These are phyloP conservation scores for Oscheius sp. DNA, from an alignment of 2,888 invertebrate genomes.

Conservation along the genomic window DNA sequence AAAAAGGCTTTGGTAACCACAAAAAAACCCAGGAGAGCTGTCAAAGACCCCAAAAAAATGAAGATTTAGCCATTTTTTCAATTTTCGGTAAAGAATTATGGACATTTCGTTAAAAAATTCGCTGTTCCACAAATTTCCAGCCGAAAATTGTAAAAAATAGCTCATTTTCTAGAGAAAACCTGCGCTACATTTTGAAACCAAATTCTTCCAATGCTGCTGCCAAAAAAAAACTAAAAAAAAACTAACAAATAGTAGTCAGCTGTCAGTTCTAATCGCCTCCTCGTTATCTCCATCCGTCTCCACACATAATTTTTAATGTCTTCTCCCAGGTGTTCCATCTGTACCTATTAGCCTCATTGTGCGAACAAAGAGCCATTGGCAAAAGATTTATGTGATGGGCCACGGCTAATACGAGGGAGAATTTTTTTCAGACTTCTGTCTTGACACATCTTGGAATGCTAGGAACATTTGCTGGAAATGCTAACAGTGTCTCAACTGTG, in stretches of 20 bases:
- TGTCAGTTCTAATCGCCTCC: no score
- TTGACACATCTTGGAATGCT: conserved; percentile 70
- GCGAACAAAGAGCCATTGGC: conserved; percentile 25
- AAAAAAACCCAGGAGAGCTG: no score
- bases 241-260: background rate
- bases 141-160: no score
- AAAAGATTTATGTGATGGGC: conserved; percentile 23
- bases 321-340: conserved; percentile 29
- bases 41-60: no score
- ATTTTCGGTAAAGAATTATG: no score
- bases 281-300: background rate
- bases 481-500: conserved; percentile 63
- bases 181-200: no score
- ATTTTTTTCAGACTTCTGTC: conserved; percentile 59
- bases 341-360: conserved; percentile 28
- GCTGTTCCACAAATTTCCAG: no score
- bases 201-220: no score
- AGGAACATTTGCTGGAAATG: conserved; percentile 65
- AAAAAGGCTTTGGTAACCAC: no score
- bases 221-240: background rate
- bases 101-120: no score
- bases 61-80: no score
- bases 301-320: background rate
- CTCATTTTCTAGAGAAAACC: no score
- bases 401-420: background rate